Percentiles rank a stretch among this genome's conserved stretches.
Conservation (phyloP, 2,888 invertebrate genomes). For the Teinopalpus imperialis region DNA sequence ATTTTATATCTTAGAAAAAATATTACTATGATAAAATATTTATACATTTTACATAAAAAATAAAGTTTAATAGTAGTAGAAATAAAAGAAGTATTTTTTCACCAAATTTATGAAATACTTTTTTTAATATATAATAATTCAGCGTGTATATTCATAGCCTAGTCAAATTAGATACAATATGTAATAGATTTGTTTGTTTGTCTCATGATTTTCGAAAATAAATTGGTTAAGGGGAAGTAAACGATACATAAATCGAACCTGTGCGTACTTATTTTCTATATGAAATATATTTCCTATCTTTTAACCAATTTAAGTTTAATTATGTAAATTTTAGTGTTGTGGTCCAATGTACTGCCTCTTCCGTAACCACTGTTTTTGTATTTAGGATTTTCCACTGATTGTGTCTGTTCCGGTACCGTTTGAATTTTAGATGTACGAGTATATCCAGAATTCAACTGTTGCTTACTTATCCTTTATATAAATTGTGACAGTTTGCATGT, state of each 20-base stretch:
- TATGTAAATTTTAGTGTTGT: constrained; percentile 20
- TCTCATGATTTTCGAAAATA: constrained; percentile 6
- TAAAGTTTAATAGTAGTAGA: too few relatives aligned
- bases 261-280: too few relatives aligned
- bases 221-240: constrained; percentile 3
- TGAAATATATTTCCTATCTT: neutral
- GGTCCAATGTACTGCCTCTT: constrained; percentile 34
- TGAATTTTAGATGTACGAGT: constrained; percentile 21
- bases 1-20: too few relatives aligned
- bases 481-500: constrained; percentile 59
- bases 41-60: too few relatives aligned
- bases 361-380: constrained; percentile 57
- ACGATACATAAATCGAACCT: neutral
- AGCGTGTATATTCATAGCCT: constrained; percentile 6
- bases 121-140: constrained; percentile 1
- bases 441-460: constrained; percentile 33
- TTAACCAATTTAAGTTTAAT: constrained; percentile 11
- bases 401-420: constrained; percentile 45
- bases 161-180: constrained; percentile 9
- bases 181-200: constrained; percentile 1
- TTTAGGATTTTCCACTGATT: constrained; percentile 59
- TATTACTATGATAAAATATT: too few relatives aligned
- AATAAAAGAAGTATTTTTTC: too few relatives aligned
- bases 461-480: constrained; percentile 31
- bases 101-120: too few relatives aligned